A percentile compares a stretch with the other conserved stretches of the same genome.
These are phyloP conservation scores for Drosophila melanogaster DNA, from an alignment of 1,140 invertebrate genomes.

Conservation along the genomic window DNA sequence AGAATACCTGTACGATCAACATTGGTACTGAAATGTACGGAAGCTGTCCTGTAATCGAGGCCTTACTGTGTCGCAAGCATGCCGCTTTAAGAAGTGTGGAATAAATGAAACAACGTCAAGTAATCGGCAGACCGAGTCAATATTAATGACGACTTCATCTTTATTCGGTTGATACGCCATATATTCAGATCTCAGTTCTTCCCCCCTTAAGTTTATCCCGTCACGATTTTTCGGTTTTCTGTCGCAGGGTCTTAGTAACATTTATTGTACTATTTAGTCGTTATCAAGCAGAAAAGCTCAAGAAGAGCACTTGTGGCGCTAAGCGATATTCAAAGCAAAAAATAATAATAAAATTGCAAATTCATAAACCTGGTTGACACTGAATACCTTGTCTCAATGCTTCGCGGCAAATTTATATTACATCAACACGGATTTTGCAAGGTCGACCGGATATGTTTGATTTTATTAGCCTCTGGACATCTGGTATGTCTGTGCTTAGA, in stretches of 20 bases:
- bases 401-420: slow-evolving; percentile 65
- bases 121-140: slow-evolving; percentile 79
- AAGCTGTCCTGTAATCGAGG: slow-evolving; percentile 24
- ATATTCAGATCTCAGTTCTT: slow-evolving; percentile 11
- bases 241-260: slow-evolving; percentile 65
- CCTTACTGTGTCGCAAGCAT: slow-evolving; percentile 32
- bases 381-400: not conserved
- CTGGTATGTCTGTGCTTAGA: slow-evolving; percentile 36
- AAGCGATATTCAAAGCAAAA: slow-evolving; percentile 16
- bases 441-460: slow-evolving; percentile 40
- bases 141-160: slow-evolving; percentile 82
- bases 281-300: slow-evolving; percentile 8
- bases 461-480: slow-evolving; percentile 24
- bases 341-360: too few species aligned
- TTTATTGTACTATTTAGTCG: slow-evolving; percentile 74
- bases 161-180: slow-evolving; percentile 46
- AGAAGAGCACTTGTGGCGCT: slow-evolving; percentile 41
- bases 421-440: slow-evolving; percentile 60
- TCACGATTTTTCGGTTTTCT: slow-evolving; percentile 39
- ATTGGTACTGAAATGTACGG: slow-evolving; percentile 36
- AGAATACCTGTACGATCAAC: too few species aligned
- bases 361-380: not conserved
- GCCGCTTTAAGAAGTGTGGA: slow-evolving; percentile 46
- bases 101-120: slow-evolving; percentile 79
- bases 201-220: not conserved